Evolutionary conservation across 2,888 invertebrate species (phyloP), one percentile per base, ranked within the genome.

Genomic region (Arctia plantaginis): DNA sequence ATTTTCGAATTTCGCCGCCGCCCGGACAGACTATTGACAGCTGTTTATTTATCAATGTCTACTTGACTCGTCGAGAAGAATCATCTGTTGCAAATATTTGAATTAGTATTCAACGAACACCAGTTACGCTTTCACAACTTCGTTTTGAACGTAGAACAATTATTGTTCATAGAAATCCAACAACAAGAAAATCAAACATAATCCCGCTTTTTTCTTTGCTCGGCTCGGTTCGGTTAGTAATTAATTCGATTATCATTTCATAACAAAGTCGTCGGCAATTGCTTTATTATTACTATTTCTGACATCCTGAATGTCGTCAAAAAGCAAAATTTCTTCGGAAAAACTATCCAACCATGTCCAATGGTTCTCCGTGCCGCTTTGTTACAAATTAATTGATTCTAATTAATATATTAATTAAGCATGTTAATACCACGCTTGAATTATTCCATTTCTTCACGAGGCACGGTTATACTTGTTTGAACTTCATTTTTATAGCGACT

Each of bases 351-450:
- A 80, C 90, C 93, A 91, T 88, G 88, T 88, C 93, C 90, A 85
- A 85, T 86, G 87, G 87, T 85, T 87, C 84, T 86, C 86, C 85
- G 85, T 86, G 89, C 90, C 88, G 88, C 88, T 82, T 89, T 90
- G 91, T 89, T 91, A 91, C 93, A 70, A 90, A 92, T 93, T 94
- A 94, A 94, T 94, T 93, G 92, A 93, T 93, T 93, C 89, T 93
- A 94, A 95, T 94, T 93, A 94, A 94, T 95, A 93, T 94, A 95
- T 94, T 93, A 94, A 94, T 94, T 94, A 94, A 89, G 91, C 92
- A 94, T 94, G 93, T 92, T 93, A 93, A 93, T 93, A 92, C 90
- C 85, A 91, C 92, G 94, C 91, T 89, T 90, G 89, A 91, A 87
- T 88, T 89, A 87, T 83, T 91, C 88, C 85, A 84, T 89, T 93